phyloP scores from a whole-genome alignment of 1,140 invertebrate species.

The Melipona quadrifasciata region DNA sequence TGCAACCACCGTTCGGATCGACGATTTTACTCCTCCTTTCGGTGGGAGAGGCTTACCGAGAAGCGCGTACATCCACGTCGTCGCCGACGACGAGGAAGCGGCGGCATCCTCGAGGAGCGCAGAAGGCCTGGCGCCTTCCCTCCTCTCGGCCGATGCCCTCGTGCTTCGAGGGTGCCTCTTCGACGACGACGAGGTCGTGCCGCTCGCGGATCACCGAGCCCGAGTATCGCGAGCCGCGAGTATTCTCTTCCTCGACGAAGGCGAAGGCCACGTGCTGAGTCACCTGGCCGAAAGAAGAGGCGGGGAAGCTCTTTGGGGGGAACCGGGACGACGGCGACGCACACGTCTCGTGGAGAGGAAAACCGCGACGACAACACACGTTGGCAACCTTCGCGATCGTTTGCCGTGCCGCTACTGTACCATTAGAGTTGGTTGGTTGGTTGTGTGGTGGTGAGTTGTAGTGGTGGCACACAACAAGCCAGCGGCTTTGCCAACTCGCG shows the following conservation, averaged over 20 bases:
- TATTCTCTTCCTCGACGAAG: background rate
- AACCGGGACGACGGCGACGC: background rate
- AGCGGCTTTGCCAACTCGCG: slow-evolving; percentile 26
- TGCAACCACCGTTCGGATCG: slow-evolving; percentile 29
- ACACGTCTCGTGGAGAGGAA: background rate
- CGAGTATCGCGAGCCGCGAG: slow-evolving; percentile 18
- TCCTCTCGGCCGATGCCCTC: slow-evolving; percentile 48
- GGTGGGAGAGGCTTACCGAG: slow-evolving; percentile 63
- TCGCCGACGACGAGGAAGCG: slow-evolving; percentile 61
- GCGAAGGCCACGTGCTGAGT: slow-evolving; percentile 16
- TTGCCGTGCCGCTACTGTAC: slow-evolving; percentile 51
- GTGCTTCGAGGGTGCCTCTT: slow-evolving; percentile 50
- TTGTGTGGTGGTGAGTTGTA: slow-evolving; percentile 20
- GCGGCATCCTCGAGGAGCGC: slow-evolving; percentile 67
- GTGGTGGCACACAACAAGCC: slow-evolving; percentile 16
- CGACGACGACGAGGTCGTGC: slow-evolving; percentile 54
- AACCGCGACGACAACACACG: slow-evolving; percentile 17
- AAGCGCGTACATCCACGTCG: slow-evolving; percentile 74
- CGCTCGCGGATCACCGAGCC: slow-evolving; percentile 18
- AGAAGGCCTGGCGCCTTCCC: slow-evolving; percentile 66
- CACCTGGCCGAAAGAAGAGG: background rate
- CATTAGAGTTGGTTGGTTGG: background rate
- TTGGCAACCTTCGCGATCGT: slow-evolving; percentile 55
- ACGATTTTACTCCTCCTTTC: background rate
- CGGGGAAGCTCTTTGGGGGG: background rate